Percentiles rank a stretch among this genome's conserved stretches.
phyloP scores from a whole-genome alignment of 2,888 invertebrate genomes.

The Ichneumon xanthorius region DNA sequence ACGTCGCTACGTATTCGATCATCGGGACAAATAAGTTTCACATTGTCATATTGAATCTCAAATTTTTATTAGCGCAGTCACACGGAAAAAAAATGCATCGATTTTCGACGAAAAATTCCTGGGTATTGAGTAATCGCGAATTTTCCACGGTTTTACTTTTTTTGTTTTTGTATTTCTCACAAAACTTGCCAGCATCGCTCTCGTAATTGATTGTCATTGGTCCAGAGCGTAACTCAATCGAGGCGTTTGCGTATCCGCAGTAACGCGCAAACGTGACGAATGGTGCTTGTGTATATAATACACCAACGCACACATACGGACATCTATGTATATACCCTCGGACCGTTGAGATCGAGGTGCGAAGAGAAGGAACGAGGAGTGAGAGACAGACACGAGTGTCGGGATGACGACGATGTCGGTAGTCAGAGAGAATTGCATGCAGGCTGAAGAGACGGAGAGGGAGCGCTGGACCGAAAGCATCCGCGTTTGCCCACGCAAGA shows the following conservation, averaged over 20 bases:
- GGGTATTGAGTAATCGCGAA: no score
- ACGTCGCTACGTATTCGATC: no score
- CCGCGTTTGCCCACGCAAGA: slow-evolving; percentile 40
- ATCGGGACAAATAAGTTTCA: no score
- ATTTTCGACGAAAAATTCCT: no score
- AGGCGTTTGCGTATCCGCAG: background rate
- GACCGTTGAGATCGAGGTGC: slow-evolving; percentile 29
- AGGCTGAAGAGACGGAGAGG: background rate
- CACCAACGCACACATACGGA: background rate
- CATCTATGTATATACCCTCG: background rate
- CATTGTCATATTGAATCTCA: no score
- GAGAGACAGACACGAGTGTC: slow-evolving; percentile 11
- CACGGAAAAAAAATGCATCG: no score
- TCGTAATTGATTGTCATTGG: slow-evolving; percentile 3
- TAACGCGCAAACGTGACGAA: background rate
- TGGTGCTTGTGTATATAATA: background rate
- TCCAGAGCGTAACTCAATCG: background rate
- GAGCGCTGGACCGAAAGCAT: slow-evolving; percentile 42
- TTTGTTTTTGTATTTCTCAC: background rate
- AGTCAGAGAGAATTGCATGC: slow-evolving; percentile 12
- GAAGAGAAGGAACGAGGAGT: slow-evolving; percentile 26
- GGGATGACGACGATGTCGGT: slow-evolving; percentile 6
- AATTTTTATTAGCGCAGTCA: no score
- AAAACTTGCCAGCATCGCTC: background rate
- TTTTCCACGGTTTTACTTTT: no score